Conservation (phyloP, 2,113 vertebrate genomes). For the Nyctereutes procyonoides region DNA sequence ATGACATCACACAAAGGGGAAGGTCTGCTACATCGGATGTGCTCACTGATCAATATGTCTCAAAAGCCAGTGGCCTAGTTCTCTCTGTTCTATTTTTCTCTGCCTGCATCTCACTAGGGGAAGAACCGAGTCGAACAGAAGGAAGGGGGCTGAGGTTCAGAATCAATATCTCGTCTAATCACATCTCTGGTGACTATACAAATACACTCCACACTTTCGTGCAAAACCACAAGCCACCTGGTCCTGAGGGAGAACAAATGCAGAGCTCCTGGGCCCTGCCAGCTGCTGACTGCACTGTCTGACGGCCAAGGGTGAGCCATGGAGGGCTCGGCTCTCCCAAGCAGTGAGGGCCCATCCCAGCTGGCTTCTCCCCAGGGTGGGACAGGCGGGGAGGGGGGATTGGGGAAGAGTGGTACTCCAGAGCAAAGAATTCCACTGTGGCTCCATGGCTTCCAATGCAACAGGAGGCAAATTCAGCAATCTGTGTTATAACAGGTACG, state of each 20-base stretch:
- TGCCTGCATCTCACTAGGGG: background rate
- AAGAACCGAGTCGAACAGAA: conserved; percentile 54
- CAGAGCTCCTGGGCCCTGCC: background rate
- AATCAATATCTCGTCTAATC: conserved; percentile 39
- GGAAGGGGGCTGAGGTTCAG: conserved; percentile 28
- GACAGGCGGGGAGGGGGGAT: background rate
- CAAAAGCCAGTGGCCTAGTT: conserved; percentile 73
- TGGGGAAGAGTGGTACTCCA: background rate
- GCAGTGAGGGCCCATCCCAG: background rate
- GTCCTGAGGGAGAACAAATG: background rate
- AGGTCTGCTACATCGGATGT: conserved; percentile 17
- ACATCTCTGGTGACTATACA: background rate
- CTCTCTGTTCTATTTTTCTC: conserved; percentile 57
- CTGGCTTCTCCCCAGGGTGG: background rate
- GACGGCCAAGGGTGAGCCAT: background rate
- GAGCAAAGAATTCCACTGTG: background rate
- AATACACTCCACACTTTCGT: background rate
- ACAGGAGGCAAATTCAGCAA: background rate
- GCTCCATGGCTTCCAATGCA: background rate
- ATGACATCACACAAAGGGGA: conserved; percentile 16
- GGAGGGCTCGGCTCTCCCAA: background rate
- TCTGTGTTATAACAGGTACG: background rate
- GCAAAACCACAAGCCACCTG: background rate
- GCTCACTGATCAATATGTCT: conserved; percentile 66
- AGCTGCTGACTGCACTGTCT: background rate